Evolutionary conservation across 2,113 vertebrate species (phyloP).

Genomic region (Bujurquina vittata): DNA sequence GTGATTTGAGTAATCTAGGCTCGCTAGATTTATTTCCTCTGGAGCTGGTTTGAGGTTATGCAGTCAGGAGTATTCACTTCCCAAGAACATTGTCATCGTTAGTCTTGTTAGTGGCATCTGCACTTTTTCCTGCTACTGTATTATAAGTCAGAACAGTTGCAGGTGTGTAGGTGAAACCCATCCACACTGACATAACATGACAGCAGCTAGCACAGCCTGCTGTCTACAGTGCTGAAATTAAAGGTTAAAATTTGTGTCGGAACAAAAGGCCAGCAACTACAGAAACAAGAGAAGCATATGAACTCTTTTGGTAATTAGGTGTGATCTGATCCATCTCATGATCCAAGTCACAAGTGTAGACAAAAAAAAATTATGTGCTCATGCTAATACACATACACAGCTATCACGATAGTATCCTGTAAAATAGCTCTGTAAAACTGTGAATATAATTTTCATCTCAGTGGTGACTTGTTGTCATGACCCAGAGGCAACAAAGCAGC

Average conservation of each 20-base stretch:
- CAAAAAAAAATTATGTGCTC: background rate
- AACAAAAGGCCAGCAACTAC: background rate
- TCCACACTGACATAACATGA: background rate
- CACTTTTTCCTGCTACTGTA: background rate
- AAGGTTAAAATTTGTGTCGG: background rate
- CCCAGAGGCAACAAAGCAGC: background rate
- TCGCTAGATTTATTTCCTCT: background rate
- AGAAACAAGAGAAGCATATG: background rate
- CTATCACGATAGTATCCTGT: background rate
- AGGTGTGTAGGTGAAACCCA: background rate
- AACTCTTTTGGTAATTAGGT: background rate
- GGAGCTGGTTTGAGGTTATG: background rate
- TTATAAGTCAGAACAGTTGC: background rate
- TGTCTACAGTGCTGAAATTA: background rate
- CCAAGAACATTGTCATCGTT: background rate
- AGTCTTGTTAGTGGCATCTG: background rate
- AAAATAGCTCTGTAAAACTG: background rate
- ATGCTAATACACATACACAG: background rate
- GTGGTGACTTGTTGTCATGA: background rate
- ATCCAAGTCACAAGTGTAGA: background rate
- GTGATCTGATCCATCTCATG: background rate
- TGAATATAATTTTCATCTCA: background rate
- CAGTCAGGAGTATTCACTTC: background rate
- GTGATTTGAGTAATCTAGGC: no score
- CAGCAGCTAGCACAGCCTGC: background rate